Evolutionary conservation across 1,140 invertebrate genomes (phyloP).

Genomic region (Eumeta japonica): DNA sequence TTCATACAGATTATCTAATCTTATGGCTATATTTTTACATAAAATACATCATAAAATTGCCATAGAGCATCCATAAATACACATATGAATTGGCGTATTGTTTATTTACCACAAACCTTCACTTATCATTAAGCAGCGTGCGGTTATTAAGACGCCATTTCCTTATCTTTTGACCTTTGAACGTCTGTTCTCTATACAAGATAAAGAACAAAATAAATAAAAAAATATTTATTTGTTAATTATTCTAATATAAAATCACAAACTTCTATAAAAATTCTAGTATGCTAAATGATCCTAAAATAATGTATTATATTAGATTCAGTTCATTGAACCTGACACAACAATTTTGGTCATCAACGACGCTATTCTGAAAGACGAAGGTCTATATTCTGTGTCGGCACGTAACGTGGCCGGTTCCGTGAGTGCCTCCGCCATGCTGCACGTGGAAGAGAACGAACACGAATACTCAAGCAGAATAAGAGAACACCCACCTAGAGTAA

Average conservation of each 20-base stretch:
- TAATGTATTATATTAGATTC: constrained; percentile 62
- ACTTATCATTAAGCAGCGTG: too few relatives aligned
- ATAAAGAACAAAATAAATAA: constrained; percentile 1
- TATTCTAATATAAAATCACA: too few relatives aligned
- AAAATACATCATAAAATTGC: background rate
- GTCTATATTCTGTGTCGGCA: constrained; percentile 90
- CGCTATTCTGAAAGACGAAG: constrained; percentile 85
- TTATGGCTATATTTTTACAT: background rate
- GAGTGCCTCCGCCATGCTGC: constrained; percentile 85
- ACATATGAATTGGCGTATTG: background rate
- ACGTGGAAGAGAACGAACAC: constrained; percentile 84
- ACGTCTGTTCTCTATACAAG: too few relatives aligned
- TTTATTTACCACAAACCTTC: too few relatives aligned
- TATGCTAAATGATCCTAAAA: background rate
- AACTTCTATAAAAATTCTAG: too few relatives aligned
- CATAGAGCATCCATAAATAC: background rate
- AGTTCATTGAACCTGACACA: constrained; percentile 80
- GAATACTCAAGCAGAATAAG: constrained; percentile 72
- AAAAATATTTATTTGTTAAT: too few relatives aligned
- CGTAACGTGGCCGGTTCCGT: constrained; percentile 89
- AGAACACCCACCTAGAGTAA: constrained; percentile 65
- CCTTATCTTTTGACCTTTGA: too few relatives aligned
- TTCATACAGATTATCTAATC: too few relatives aligned
- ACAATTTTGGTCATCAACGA: constrained; percentile 82
- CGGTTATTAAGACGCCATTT: too few relatives aligned